Percentiles rank a stretch among this genome's conserved stretches.
Evolutionary conservation across 2,797 vertebrate genomes (phyloP).

Genomic region (Fistularia tabacaria): DNA sequence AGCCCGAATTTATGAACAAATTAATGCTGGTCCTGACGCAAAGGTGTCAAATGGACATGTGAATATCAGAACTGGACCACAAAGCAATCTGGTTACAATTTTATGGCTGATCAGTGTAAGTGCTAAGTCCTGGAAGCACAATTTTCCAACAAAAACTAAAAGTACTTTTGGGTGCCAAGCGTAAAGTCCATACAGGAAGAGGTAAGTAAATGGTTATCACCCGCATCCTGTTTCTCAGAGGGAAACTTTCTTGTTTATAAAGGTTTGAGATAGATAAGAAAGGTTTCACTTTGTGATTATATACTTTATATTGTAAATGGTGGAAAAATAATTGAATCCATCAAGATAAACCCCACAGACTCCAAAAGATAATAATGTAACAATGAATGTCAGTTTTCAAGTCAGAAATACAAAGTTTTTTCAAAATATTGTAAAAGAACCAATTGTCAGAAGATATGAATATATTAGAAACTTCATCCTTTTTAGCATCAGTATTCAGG

Average conservation of each 20-base stretch:
- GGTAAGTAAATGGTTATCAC: constrained; percentile 16
- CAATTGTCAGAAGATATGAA: no score
- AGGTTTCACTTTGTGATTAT: background rate
- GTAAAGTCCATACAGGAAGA: constrained; percentile 61
- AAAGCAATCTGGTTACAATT: no score
- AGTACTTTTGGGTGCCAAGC: constrained; percentile 27
- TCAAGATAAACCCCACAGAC: background rate
- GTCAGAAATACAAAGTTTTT: background rate
- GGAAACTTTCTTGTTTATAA: constrained; percentile 42
- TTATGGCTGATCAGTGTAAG: no score
- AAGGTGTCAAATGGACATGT: no score
- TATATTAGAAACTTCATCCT: no score
- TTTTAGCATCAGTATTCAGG: no score
- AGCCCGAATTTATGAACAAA: no score
- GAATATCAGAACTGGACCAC: no score
- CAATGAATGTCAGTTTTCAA: background rate
- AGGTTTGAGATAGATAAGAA: constrained; percentile 3
- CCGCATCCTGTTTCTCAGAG: constrained; percentile 48
- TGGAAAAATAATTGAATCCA: background rate
- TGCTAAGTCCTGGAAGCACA: no score
- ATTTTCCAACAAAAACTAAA: no score
- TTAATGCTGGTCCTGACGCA: no score
- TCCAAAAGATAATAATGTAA: background rate
- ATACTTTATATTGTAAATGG: background rate
- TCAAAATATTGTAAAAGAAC: no score